A percentile compares a stretch with the other conserved stretches of the same genome.
Evolutionary conservation across 2,113 vertebrate species (phyloP).

Genomic region (Aplodontia rufa): DNA sequence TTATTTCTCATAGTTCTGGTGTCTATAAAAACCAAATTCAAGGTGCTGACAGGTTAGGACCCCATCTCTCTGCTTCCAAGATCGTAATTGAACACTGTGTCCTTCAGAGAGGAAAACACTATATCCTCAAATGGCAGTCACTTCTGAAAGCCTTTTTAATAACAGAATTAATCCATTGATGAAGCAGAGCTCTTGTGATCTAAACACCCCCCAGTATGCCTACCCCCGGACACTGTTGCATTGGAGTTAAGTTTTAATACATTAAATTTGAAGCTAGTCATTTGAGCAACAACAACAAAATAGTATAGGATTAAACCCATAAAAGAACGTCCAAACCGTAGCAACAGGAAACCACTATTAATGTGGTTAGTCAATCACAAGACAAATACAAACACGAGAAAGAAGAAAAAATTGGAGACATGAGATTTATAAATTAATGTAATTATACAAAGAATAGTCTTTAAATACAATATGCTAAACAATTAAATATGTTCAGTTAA

Average conservation of each 20-base stretch:
- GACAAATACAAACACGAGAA: neutral
- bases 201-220: neutral
- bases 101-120: neutral
- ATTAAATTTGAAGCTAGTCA: neutral
- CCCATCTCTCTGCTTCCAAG: neutral
- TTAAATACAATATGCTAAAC: neutral
- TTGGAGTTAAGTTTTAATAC: neutral
- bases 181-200: neutral
- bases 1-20: neutral
- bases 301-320: neutral
- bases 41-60: neutral
- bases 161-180: neutral
- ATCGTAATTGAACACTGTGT: neutral
- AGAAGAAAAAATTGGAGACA: neutral
- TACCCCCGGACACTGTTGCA: neutral
- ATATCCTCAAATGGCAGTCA: neutral
- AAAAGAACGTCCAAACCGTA: neutral
- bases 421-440: neutral
- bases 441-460: neutral
- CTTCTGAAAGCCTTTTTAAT: neutral
- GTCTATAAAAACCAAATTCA: neutral
- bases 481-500: neutral
- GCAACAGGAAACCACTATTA: neutral
- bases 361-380: neutral
- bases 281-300: neutral